Base-by-base conservation (phyloP, 2,888 invertebrate genomes). In the Sicus ferrugineus region DNA sequence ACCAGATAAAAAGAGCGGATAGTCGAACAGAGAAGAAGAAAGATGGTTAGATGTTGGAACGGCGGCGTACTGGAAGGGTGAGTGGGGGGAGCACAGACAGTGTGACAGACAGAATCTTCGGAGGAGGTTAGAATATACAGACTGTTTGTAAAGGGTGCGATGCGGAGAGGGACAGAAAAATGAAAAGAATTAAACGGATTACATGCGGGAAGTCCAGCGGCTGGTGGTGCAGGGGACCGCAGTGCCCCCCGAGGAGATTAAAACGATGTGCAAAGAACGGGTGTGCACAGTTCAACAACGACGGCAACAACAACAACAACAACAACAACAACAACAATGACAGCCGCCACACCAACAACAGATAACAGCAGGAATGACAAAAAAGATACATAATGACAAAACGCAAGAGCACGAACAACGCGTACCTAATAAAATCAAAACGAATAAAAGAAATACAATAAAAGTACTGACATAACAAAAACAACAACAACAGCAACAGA, bases 261-360 rank as follows among this genome's bases (percentile, higher is more conserved):
- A 54, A 52, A 56, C 58, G 56, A 66, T 66, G 66, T 56, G 58
- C 66, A 38, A 26, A 56, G 66, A 66, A 58, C 52, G 31, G 30
- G 64, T 21, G n/a, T n/a, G n/a, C 23, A 46, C 9, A 42, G 26
- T 19, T 19, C 6, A n/a, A 9, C 5, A 52, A 23, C 28, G 26
- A 62, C 42, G 46, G 26, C 23, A 63, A 63, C 21, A 48, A 64
- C 50, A 50, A 50, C 14, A 50, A 50, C 7, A 46, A 19, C 2
- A 16, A 64, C 48, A 59, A 6, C 34, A 66, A 52, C 42, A 42
- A 9, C 14, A 42, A n/a, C 14, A 14, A 42, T 14, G 42, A 2
- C 42, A 42, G n/a, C 42, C 5, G n/a, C 42, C 42, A 42, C 42
- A 42, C 4, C 42, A 11, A 34, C 34, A 34, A 34, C 11, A 48